Evolutionary conservation across 2,888 invertebrate genomes (phyloP).

Genomic region (Phalera bucephala): DNA sequence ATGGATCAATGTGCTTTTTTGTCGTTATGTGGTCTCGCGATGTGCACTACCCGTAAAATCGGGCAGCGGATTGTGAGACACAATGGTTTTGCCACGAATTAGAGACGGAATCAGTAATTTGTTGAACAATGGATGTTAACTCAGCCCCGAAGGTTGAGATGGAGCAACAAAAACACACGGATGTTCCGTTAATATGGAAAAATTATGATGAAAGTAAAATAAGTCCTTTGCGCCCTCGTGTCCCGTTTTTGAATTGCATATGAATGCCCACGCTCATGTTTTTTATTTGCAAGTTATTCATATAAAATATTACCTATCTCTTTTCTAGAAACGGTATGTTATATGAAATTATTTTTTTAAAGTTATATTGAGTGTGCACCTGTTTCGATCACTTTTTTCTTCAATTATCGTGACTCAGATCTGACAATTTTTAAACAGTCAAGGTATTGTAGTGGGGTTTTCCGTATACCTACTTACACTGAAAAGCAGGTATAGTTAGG

Average conservation of each 20-base stretch:
- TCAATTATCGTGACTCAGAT: no score
- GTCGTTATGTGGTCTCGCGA: slow-evolving; percentile 28
- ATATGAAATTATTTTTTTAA: no score
- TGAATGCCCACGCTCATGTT: no score
- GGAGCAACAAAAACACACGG: slow-evolving; percentile 50
- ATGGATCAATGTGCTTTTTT: slow-evolving; percentile 28
- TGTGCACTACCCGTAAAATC: slow-evolving; percentile 69
- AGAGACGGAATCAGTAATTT: slow-evolving; percentile 72
- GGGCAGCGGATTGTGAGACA: slow-evolving; percentile 56
- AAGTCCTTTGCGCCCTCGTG: slow-evolving; percentile 6
- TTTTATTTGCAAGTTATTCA: no score
- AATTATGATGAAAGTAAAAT: slow-evolving; percentile 38
- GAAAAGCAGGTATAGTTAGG: no score
- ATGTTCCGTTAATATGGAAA: slow-evolving; percentile 40
- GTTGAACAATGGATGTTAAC: slow-evolving; percentile 73
- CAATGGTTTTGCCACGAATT: slow-evolving; percentile 70
- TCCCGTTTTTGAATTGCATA: slow-evolving; percentile 9
- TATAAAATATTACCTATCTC: no score
- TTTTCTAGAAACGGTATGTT: no score
- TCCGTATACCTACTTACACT: no score
- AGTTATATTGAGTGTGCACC: no score
- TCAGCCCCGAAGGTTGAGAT: slow-evolving; percentile 69
- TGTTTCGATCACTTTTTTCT: no score
- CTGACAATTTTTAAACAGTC: no score
- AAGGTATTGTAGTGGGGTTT: no score